Percentiles rank a stretch among this genome's conserved stretches.
These are phyloP conservation scores for Acronicta leporina DNA, from an alignment of 2,888 invertebrate species.

Conservation along the genomic window DNA sequence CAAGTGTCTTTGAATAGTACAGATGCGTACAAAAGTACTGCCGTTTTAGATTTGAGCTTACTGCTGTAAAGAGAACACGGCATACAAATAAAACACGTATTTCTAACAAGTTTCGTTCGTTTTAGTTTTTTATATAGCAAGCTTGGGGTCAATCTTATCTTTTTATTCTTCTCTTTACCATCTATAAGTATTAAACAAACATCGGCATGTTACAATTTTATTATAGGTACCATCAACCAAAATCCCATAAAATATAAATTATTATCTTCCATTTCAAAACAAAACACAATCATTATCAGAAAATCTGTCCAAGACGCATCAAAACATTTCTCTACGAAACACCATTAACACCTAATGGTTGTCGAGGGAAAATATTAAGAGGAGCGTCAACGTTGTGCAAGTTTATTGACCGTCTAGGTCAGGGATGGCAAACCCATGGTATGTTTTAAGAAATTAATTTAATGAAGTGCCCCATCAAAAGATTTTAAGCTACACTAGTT, in stretches of 20 bases:
- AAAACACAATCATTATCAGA: conserved; percentile 14
- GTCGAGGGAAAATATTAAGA: conserved; percentile 45
- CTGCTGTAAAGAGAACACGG: background rate
- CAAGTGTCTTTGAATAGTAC: conserved; percentile 21
- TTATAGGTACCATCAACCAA: too few relatives aligned
- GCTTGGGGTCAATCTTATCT: too few relatives aligned
- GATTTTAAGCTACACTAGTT: too few relatives aligned
- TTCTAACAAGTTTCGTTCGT: background rate
- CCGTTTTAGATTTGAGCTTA: background rate
- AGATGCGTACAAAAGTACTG: conserved; percentile 1
- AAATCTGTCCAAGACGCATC: conserved; percentile 17
- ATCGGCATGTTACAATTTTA: too few relatives aligned
- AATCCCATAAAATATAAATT: too few relatives aligned
- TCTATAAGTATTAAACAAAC: too few relatives aligned
- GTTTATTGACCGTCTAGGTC: conserved; percentile 66
- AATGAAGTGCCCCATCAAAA: too few relatives aligned
- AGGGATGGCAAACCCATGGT: background rate
- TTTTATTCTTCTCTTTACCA: too few relatives aligned
- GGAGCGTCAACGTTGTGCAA: conserved; percentile 32
- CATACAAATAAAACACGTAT: background rate
- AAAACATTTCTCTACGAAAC: conserved; percentile 23
- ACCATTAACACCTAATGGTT: conserved; percentile 42
- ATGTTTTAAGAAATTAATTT: too few relatives aligned
- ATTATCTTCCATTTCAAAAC: background rate
- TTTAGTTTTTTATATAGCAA: too few relatives aligned